Base-by-base conservation (phyloP, 2,113 vertebrate genomes). In the Clarias batrachus region DNA sequence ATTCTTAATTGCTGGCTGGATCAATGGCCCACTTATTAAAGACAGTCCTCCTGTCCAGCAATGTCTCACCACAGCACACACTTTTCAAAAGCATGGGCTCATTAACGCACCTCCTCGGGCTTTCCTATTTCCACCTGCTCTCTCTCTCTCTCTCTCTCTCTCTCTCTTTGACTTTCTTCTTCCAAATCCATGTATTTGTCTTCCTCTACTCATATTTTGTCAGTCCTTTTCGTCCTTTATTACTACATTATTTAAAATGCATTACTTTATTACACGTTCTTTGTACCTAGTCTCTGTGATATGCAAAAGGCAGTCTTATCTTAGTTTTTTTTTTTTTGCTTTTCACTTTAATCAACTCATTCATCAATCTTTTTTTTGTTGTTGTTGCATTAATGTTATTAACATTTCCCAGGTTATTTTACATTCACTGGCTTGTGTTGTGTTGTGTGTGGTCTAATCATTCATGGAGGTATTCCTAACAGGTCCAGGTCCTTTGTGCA, bases 11-110 rank as follows among this genome's bases (percentile, higher is more conserved):
- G 93, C 92, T 91, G 88, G 86, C 89, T 90, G 81, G 89, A 94
- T 94, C 94, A 93, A 95, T 94, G 92, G 87, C 70, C 66, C 90
- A 81, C 87, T 93, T 93, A 93, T 93, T 94, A 93, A 88, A 85
- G 73, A 87, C 79, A 80, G 76, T 84, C 82, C 52, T 86, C 77
- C 85, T 76, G 74, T 70, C 76, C 66, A 77, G 37, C 80, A 41
- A 78, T 86, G 81, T 85, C 88, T 87, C 59, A 25, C 84, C 52
- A 77, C 81, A 86, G 76, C 81, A 60, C 80, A 87, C 76, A 71
- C 73, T 86, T 88, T 88, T 88, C 82, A 88, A 85, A 86, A 70
- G 87, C 60, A 54, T 65, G 79, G 66, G 71, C 87, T 90, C 56
- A 84, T 90, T 90, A 90, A 81, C 82, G 74, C 54, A 77, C 73